A percentile compares a stretch with the other conserved stretches of the same genome.
These are phyloP conservation scores for Dendropsophus ebraccatus DNA, from an alignment of 2,113 vertebrate genomes.

Conservation along the genomic window DNA sequence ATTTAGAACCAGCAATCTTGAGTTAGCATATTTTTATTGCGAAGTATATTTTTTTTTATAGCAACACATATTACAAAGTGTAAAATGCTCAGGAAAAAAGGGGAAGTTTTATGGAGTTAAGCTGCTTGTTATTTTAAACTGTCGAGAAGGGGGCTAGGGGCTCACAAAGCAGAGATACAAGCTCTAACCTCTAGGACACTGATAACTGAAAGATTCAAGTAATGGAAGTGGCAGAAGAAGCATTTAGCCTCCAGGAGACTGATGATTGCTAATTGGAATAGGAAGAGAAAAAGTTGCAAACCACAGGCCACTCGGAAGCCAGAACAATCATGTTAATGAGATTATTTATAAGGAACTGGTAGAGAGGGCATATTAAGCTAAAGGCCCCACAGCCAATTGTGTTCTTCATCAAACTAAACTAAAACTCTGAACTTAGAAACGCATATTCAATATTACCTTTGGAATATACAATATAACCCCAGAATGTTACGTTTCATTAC, in stretches of 20 bases:
- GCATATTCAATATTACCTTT: neutral
- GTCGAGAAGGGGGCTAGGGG: conserved; percentile 21
- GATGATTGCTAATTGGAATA: conserved; percentile 44
- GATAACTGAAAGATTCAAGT: conserved; percentile 13
- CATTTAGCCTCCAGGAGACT: conserved; percentile 21
- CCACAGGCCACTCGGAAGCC: conserved; percentile 24
- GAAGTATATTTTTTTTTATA: conserved; percentile 59
- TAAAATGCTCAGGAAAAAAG: conserved; percentile 52
- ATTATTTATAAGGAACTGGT: conserved; percentile 12
- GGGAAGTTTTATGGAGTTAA: conserved; percentile 51
- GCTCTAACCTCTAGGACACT: conserved; percentile 44
- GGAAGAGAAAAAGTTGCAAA: neutral
- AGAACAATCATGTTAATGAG: conserved; percentile 33
- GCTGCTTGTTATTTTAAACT: conserved; percentile 56
- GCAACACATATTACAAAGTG: conserved; percentile 58
- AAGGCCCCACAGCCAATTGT: neutral
- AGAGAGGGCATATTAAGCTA: neutral
- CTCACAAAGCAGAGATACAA: conserved; percentile 19
- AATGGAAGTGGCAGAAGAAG: conserved; percentile 20
- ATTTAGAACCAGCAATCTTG: conserved; percentile 59
- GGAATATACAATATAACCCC: neutral
- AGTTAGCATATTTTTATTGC: conserved; percentile 60
- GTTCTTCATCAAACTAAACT: conserved; percentile 7
- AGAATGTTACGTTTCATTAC: neutral
- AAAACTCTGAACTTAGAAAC: neutral